Evolutionary conservation across 2,888 invertebrate genomes (phyloP).

Genomic region (Deilephila porcellus): DNA sequence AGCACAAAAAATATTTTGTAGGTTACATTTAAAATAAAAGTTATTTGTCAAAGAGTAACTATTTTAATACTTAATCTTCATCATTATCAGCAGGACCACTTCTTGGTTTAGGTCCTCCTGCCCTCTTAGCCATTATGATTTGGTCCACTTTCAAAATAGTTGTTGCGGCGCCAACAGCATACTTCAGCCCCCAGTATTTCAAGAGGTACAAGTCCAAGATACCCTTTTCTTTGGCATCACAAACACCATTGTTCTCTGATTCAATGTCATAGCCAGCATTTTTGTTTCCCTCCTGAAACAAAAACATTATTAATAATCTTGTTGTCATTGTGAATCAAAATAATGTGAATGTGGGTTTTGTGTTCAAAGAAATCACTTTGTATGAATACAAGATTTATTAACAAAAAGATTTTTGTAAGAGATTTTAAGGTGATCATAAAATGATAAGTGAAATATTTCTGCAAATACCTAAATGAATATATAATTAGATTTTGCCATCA

Average conservation of each 20-base stretch:
- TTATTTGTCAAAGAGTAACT: slow-evolving; percentile 3
- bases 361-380: no score
- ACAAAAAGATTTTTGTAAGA: no score
- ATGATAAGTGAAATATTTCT: no score
- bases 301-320: slow-evolving; percentile 20
- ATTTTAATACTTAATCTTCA: slow-evolving; percentile 82
- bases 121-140: slow-evolving; percentile 99
- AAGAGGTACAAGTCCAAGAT: slow-evolving; percentile 93
- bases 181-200: slow-evolving; percentile 97
- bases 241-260: slow-evolving; percentile 87
- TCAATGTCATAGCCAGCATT: slow-evolving; percentile 95
- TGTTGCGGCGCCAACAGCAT: slow-evolving; percentile 96
- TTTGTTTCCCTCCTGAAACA: slow-evolving; percentile 89
- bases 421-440: no score
- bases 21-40: slow-evolving; percentile 17
- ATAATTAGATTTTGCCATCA: no score
- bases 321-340: no score
- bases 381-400: no score
- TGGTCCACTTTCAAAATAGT: slow-evolving; percentile 98
- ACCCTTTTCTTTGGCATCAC: slow-evolving; percentile 90
- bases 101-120: slow-evolving; percentile 96
- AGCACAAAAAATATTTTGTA: background rate
- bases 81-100: slow-evolving; percentile 89
- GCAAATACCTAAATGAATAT: no score
- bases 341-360: no score